Evolutionary conservation across 1,140 invertebrate species (phyloP).

Genomic region (Trissolcus basalis): DNA sequence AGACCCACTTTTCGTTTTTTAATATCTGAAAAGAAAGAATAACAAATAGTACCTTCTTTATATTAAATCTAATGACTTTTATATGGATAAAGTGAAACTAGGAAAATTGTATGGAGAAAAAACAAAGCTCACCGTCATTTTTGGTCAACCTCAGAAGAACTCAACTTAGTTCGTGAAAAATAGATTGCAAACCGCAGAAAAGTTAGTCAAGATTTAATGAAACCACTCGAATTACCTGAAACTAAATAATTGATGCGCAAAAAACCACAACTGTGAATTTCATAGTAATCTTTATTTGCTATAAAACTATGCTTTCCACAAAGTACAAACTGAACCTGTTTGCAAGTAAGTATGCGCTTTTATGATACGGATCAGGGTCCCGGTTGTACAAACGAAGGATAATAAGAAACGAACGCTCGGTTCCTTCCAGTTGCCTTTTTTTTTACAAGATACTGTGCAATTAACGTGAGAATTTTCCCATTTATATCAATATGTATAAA

Average conservation of each 20-base stretch:
- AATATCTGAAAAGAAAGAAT: background rate
- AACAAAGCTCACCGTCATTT: slow-evolving; percentile 4
- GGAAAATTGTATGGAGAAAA: too few relatives aligned
- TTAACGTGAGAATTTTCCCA: slow-evolving; percentile 37
- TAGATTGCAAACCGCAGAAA: background rate
- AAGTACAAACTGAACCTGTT: slow-evolving; percentile 67
- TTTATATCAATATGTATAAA: slow-evolving; percentile 52
- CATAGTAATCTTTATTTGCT: slow-evolving; percentile 73
- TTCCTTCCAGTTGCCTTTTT: slow-evolving; percentile 6
- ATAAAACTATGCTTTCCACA: slow-evolving; percentile 73
- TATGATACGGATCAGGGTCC: slow-evolving; percentile 49
- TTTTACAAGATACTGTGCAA: slow-evolving; percentile 57
- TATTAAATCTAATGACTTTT: too few relatives aligned
- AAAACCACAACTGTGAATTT: slow-evolving; percentile 45
- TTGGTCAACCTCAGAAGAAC: background rate
- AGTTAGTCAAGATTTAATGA: too few relatives aligned
- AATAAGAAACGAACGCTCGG: slow-evolving; percentile 44
- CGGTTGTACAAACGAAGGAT: slow-evolving; percentile 55
- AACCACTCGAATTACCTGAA: background rate
- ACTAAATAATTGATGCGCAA: slow-evolving; percentile 3
- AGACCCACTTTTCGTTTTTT: background rate
- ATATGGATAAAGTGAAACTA: too few relatives aligned
- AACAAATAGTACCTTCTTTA: background rate
- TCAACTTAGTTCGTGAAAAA: slow-evolving; percentile 6
- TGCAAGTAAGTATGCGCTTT: slow-evolving; percentile 53